Evolutionary conservation across 1,140 invertebrate species (phyloP), one percentile per base, ranked within the genome.

Genomic region (Drosophila melanica): DNA sequence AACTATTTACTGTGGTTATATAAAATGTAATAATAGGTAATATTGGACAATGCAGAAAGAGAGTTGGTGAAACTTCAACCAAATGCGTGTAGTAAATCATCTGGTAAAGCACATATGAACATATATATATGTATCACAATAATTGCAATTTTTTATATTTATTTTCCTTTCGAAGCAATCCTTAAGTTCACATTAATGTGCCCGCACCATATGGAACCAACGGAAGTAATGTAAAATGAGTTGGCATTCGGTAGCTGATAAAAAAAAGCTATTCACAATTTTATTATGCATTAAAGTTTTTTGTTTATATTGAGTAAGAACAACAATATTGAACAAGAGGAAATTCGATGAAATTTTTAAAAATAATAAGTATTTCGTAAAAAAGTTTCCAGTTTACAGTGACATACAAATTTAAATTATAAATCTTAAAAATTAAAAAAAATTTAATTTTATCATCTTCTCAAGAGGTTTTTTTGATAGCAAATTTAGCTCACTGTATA

Each of bases 1-100:
- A 64, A 79, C 48, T 75, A 47, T 30, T 42, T 30, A 51, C 14
- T n/a, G 20, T 47, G 7, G 27, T 78, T 78, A 78, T 79, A 75
- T 63, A 78, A 77, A 62, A 48, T 64, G 47, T 37, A 59, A 57
- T 48, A 12, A 12, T 20, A 1, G 45, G 12, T 3, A 4, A 37
- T 23, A 23, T 2, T 12, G 12, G 6, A 27, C 0, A 39, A 39
- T n/a, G 37, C 4, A 39, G n/a, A n/a, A 41, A 41, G n/a, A 30
- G 7, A 27, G 12, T 14, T 48, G 23, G 47, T 23, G 20, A 45
- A 11, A 45, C 16, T 20, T 47, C 45, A 47, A 47, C 18, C 42
- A 11, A 0, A 18, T 45, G 16, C 10, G 18, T 12, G 35, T 20
- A 37, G 16, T 4, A 20, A 9, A 20, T 39, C 10, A 39, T 54